Evolutionary conservation across 2,113 vertebrate genomes (phyloP).

Genomic region (Paracanthobrama guichenoti): DNA sequence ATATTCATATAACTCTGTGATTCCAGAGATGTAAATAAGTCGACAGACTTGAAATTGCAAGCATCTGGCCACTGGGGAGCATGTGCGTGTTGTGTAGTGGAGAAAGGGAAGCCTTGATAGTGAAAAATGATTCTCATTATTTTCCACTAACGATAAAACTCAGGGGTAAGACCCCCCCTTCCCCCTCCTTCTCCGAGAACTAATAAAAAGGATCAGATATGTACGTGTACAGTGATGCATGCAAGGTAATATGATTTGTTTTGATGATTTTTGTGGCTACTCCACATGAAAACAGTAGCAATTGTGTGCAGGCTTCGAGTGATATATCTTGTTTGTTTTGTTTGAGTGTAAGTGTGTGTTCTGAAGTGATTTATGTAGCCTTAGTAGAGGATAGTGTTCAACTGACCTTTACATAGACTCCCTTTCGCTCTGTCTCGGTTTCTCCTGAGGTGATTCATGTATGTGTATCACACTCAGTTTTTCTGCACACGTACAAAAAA

Average conservation of each 20-base stretch:
- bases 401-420: conserved; percentile 27
- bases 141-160: conserved; percentile 28
- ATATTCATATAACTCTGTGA: conserved; percentile 67
- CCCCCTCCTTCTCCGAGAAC: not conserved
- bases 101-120: conserved; percentile 25
- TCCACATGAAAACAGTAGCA: not conserved
- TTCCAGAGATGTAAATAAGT: conserved; percentile 68
- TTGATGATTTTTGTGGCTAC: not conserved
- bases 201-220: conserved; percentile 14
- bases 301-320: not conserved
- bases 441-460: conserved; percentile 25
- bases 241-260: not conserved
- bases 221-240: not conserved
- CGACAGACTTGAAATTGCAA: conserved; percentile 62
- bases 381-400: conserved; percentile 29
- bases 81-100: conserved; percentile 25
- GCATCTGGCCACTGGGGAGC: conserved; percentile 64
- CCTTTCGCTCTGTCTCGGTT: not conserved
- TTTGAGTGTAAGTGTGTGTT: conserved; percentile 29
- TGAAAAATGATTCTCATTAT: conserved; percentile 42
- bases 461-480: not conserved
- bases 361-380: conserved; percentile 28
- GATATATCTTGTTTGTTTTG: conserved; percentile 12
- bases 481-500: not conserved
- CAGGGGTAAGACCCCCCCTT: not conserved